These are phyloP conservation scores for Chelonoidis abingdonii DNA, from an alignment of 2,113 vertebrate genomes.

Conservation along the genomic window DNA sequence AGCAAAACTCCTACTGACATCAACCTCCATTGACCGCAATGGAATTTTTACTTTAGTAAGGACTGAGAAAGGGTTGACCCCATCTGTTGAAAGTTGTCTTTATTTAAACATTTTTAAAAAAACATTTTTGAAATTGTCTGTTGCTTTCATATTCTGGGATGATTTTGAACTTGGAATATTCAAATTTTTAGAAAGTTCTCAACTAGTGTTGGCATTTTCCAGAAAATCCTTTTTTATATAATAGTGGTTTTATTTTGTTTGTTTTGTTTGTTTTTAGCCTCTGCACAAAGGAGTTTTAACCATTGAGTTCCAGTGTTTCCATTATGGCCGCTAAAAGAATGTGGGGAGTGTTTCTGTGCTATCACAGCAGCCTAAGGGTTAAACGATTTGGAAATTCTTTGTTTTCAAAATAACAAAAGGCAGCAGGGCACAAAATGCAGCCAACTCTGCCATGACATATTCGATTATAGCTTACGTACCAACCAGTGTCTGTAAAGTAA, in stretches of 20 bases:
- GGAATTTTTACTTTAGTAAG: rapidly evolving
- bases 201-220: background rate
- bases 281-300: background rate
- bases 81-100: background rate
- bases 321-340: background rate
- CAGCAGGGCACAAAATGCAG: background rate
- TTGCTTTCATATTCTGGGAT: background rate
- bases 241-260: background rate
- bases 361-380: background rate
- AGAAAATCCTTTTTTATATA: background rate
- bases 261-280: background rate
- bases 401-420: slow-evolving; percentile 15
- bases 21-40: background rate
- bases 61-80: background rate
- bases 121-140: background rate
- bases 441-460: background rate
- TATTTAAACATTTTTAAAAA: background rate
- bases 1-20: background rate
- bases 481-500: background rate
- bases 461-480: background rate
- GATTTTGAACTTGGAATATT: background rate
- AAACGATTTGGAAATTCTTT: background rate
- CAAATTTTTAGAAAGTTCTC: background rate
- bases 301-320: background rate
- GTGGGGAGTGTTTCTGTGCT: background rate